Evolutionary conservation across 2,888 invertebrate species (phyloP).

Genomic region (Cheilosia variabilis): DNA sequence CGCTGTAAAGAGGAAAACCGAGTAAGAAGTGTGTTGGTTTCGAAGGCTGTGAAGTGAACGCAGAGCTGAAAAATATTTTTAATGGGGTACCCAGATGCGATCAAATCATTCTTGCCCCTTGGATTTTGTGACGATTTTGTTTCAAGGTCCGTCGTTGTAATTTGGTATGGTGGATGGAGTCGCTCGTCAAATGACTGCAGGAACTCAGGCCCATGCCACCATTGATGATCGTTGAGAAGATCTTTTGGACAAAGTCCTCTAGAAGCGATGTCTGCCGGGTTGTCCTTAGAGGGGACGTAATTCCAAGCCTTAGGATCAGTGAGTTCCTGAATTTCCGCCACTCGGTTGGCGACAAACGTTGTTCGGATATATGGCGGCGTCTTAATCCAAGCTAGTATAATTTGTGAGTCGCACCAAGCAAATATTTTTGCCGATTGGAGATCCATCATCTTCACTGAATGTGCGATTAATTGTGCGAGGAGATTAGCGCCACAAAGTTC

Average conservation of each 20-base stretch:
- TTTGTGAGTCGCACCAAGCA: constrained; percentile 7
- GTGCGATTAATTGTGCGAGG: constrained; percentile 6
- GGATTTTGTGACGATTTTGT: background rate
- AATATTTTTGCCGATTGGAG: background rate
- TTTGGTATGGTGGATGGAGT: background rate
- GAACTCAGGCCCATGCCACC: constrained; percentile 45
- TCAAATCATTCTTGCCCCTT: background rate
- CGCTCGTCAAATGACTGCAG: background rate
- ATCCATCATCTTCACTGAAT: background rate
- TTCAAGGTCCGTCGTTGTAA: constrained; percentile 2
- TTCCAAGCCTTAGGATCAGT: background rate
- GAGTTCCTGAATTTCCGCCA: background rate
- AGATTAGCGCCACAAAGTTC: constrained; percentile 42
- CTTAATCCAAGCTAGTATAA: background rate
- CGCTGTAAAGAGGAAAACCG: background rate
- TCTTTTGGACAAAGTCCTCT: constrained; percentile 67
- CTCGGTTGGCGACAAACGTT: constrained; percentile 1
- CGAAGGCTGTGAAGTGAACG: constrained; percentile 17
- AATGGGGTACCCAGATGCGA: background rate
- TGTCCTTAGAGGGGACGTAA: background rate
- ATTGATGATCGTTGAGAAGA: constrained; percentile 52
- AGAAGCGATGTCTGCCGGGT: constrained; percentile 72
- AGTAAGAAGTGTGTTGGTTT: background rate
- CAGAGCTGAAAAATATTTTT: constrained; percentile 41
- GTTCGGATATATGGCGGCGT: background rate